Evolutionary conservation across 1,140 invertebrate genomes (phyloP).

Genomic region (Telenomus remus): DNA sequence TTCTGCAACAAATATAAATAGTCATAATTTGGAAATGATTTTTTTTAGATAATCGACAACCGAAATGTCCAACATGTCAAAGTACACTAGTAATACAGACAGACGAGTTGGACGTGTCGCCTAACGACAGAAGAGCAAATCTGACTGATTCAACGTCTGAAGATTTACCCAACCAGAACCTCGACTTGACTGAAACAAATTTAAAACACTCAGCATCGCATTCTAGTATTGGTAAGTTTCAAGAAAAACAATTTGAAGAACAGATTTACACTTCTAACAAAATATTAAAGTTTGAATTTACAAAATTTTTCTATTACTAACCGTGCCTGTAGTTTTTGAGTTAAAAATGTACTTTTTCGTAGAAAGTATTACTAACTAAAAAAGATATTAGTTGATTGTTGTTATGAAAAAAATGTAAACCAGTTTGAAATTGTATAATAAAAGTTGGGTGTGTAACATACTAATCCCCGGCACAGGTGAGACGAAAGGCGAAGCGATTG

Average conservation of each 20-base stretch:
- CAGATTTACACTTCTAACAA: too few relatives aligned
- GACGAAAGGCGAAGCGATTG: conserved; percentile 69
- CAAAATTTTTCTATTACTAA: too few relatives aligned
- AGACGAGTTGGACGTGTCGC: conserved; percentile 62
- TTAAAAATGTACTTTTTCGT: too few relatives aligned
- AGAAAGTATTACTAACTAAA: too few relatives aligned
- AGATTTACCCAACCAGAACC: conserved; percentile 25
- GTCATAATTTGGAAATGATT: too few relatives aligned
- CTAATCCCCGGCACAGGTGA: conserved; percentile 74
- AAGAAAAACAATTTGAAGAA: not conserved
- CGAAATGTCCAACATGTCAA: conserved; percentile 78
- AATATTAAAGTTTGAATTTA: too few relatives aligned
- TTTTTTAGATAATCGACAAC: conserved; percentile 62
- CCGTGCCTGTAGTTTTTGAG: too few relatives aligned
- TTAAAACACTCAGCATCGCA: conserved; percentile 68
- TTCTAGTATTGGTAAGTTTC: conserved; percentile 69
- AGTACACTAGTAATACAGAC: conserved; percentile 78
- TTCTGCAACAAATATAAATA: too few relatives aligned
- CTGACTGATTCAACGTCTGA: conserved; percentile 15
- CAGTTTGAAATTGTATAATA: conserved; percentile 7
- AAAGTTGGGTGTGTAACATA: conserved; percentile 69
- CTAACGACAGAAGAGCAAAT: conserved; percentile 38
- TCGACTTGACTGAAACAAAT: conserved; percentile 28
- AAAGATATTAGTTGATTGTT: too few relatives aligned
- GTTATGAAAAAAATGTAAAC: too few relatives aligned